phyloP scores from a whole-genome alignment of 2,797 vertebrate genomes.

The Simalia tracyae region DNA sequence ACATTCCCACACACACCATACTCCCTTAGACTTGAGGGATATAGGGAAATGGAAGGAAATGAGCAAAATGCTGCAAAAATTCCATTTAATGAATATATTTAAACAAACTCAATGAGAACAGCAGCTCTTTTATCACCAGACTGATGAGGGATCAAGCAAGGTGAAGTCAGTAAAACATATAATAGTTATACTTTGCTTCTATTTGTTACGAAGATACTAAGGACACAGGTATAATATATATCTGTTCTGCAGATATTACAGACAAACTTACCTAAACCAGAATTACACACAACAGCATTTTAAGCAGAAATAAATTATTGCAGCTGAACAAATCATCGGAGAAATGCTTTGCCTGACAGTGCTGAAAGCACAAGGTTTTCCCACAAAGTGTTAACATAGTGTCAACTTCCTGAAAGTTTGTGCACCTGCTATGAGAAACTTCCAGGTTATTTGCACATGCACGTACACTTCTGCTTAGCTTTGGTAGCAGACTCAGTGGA shows the following conservation, averaged over 20 bases:
- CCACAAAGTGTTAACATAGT: no score
- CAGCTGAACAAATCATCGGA: no score
- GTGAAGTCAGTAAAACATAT: constrained; percentile 26
- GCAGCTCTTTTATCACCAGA: not conserved
- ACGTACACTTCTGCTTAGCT: no score
- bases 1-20: not conserved
- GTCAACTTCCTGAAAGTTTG: no score
- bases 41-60: not conserved
- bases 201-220: constrained; percentile 26
- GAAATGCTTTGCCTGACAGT: no score
- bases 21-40: not conserved
- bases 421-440: no score
- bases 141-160: constrained; percentile 11
- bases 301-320: constrained; percentile 9
- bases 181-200: constrained; percentile 26
- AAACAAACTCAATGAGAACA: not conserved
- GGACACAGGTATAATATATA: not conserved
- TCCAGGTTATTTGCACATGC: no score
- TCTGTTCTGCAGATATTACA: not conserved
- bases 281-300: constrained; percentile 1
- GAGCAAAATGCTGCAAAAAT: not conserved
- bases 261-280: not conserved
- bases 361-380: no score
- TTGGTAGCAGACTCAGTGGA: no score
- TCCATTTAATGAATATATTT: not conserved